Evolutionary conservation across 2,113 vertebrate species (phyloP), one percentile per base, ranked within the genome.

Genomic region (Pseudorectes ferrugineus): DNA sequence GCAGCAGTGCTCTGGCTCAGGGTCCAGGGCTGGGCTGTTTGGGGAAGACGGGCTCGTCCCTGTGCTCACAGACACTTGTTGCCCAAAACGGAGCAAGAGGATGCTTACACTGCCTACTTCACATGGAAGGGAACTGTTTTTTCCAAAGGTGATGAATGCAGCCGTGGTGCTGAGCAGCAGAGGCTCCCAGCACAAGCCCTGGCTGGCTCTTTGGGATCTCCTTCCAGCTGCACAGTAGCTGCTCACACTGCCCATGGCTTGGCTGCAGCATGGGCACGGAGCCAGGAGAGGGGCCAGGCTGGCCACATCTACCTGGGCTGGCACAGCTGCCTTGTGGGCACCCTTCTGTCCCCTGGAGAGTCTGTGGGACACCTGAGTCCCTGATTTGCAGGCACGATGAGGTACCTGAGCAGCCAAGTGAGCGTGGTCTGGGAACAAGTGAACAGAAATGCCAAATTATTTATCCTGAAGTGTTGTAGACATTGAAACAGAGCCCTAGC

Each of bases 161-260:
- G 10, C 23, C 0, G 0, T 2, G 2, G 48, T 26, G 12, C n/a
- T 21, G 42, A 73, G 36, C 38, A 58, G 54, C 54, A 70, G 52
- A 43, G 75, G 57, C 14, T 63, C 25, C 66, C 13, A 10, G 48
- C 3, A 3, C 25, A 23, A 61, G 54, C 38, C 33, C 73, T 66
- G 59, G 31, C 59, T 38, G 35, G 21, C 35, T 80, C 18, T 49
- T 33, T 0, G 9, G 59, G 35, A 49, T 3, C 45, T 46, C 9
- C 28, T 57, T 40, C 48, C 57, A 46, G 52, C 25, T 0, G 2
- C 59, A 5, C 1, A 0, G 6, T 2, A 46, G 33, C 49, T 77
- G n/a, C 46, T 77, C 4, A 3, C 0, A 0, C 51, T 46, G 51
- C 70, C 83, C 33, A 1, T 6, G n/a, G 1, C 21, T 40, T n/a